phyloP scores from a whole-genome alignment of 2,888 invertebrate genomes.

The Lasioglossum pauxillum region DNA sequence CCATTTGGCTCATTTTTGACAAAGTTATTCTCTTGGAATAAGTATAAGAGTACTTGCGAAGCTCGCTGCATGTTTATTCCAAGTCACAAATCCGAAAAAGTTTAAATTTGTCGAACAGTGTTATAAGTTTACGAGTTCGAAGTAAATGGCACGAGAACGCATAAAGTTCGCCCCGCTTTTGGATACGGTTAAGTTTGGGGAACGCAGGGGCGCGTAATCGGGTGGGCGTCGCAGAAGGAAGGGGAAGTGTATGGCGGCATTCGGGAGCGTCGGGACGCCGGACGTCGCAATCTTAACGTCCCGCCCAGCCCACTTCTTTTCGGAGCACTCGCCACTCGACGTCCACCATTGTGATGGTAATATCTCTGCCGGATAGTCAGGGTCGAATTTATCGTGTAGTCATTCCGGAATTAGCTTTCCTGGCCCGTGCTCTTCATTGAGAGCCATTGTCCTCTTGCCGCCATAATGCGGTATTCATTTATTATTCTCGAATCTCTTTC shows the following conservation, averaged over 20 bases:
- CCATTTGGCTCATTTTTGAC: not conserved
- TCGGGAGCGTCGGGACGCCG: slow-evolving; percentile 77
- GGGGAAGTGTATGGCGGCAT: slow-evolving; percentile 67
- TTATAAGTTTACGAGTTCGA: not conserved
- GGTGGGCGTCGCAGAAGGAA: slow-evolving; percentile 73
- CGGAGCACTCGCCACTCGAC: slow-evolving; percentile 53
- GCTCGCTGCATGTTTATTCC: not conserved
- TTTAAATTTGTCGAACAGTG: not conserved
- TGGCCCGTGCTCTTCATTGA: slow-evolving; percentile 38
- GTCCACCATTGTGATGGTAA: slow-evolving; percentile 77
- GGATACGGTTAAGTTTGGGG: slow-evolving; percentile 64
- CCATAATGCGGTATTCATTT: slow-evolving; percentile 28
- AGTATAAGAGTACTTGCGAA: not conserved
- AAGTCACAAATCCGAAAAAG: not conserved
- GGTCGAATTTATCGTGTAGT: slow-evolving; percentile 61
- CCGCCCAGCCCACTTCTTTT: slow-evolving; percentile 66
- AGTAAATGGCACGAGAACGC: slow-evolving; percentile 48
- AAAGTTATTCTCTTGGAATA: not conserved
- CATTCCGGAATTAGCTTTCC: slow-evolving; percentile 66
- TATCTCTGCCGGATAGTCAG: slow-evolving; percentile 57
- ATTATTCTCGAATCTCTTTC: slow-evolving; percentile 33
- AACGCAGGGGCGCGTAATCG: slow-evolving; percentile 75
- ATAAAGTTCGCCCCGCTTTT: slow-evolving; percentile 46
- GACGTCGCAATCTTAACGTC: slow-evolving; percentile 78
- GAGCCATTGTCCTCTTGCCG: slow-evolving; percentile 37